phyloP scores from a whole-genome alignment of 2,888 invertebrate species.

The Halictus quadricinctus region DNA sequence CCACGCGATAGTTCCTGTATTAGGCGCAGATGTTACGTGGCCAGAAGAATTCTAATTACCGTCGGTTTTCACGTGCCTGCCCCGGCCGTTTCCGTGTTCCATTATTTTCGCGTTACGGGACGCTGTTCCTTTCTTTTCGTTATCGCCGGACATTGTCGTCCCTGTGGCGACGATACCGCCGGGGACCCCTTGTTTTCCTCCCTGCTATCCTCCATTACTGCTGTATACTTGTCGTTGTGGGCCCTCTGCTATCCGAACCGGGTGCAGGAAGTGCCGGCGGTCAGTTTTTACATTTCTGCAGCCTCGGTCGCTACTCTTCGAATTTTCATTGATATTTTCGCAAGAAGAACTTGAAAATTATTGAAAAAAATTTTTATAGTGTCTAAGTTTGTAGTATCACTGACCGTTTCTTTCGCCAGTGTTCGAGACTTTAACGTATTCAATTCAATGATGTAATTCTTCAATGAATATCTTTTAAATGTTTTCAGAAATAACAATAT shows the following conservation, averaged over 20 bases:
- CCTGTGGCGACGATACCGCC: background rate
- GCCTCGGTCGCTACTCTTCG: too few relatives aligned
- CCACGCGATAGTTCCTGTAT: slow-evolving; percentile 54
- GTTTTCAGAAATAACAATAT: background rate
- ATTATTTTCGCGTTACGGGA: slow-evolving; percentile 39
- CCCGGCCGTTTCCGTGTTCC: slow-evolving; percentile 45
- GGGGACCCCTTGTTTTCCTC: background rate
- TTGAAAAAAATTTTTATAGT: too few relatives aligned
- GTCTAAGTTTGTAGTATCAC: too few relatives aligned
- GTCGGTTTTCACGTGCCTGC: slow-evolving; percentile 40
- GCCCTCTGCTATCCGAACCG: background rate
- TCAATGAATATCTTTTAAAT: background rate
- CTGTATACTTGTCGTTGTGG: background rate
- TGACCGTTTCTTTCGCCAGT: too few relatives aligned
- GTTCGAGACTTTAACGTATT: too few relatives aligned
- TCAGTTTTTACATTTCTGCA: background rate
- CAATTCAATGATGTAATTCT: background rate
- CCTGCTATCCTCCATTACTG: background rate
- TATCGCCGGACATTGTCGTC: slow-evolving; percentile 18
- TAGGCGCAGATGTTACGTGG: slow-evolving; percentile 44
- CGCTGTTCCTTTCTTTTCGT: slow-evolving; percentile 14
- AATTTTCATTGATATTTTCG: too few relatives aligned
- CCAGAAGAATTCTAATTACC: slow-evolving; percentile 54
- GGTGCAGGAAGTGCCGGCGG: background rate
- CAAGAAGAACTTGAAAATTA: too few relatives aligned